These are phyloP conservation scores for Trichogramma evanescens DNA, from an alignment of 2,888 invertebrate genomes.

Conservation along the genomic window DNA sequence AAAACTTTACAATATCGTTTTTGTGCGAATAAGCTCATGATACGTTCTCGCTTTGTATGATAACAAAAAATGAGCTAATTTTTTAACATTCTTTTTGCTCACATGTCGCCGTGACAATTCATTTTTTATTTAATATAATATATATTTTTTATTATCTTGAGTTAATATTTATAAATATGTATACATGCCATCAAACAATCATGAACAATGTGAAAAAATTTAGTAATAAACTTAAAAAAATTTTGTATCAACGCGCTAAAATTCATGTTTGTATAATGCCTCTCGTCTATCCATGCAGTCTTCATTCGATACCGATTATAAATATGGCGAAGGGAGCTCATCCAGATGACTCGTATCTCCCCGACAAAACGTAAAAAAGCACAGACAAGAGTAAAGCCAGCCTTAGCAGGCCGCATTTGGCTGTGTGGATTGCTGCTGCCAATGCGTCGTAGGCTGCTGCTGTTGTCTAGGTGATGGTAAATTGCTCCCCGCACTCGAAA, in stretches of 20 bases:
- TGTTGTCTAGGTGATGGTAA: slow-evolving; percentile 6
- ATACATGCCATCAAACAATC: too few species aligned
- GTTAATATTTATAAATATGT: too few species aligned
- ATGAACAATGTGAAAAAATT: too few species aligned
- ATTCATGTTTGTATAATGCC: background rate
- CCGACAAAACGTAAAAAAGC: slow-evolving; percentile 10
- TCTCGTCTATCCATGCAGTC: too few species aligned
- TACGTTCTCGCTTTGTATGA: too few species aligned
- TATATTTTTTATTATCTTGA: too few species aligned
- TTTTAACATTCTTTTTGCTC: too few species aligned
- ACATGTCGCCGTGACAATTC: too few species aligned
- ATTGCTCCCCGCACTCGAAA: slow-evolving; percentile 32
- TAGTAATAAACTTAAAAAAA: background rate
- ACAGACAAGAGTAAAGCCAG: slow-evolving; percentile 15
- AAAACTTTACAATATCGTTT: too few species aligned
- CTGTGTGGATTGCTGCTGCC: slow-evolving; percentile 26
- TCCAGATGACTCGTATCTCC: slow-evolving; percentile 14
- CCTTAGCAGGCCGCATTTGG: slow-evolving; percentile 36
- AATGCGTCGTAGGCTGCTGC: slow-evolving; percentile 4
- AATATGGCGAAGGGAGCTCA: slow-evolving; percentile 14
- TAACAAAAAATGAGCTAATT: too few species aligned
- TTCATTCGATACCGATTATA: background rate
- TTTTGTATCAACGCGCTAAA: background rate
- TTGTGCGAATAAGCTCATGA: too few species aligned
- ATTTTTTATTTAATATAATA: too few species aligned